Evolutionary conservation across 2,113 vertebrate species (phyloP), one percentile per base, ranked within the genome.

Genomic region (Bufo bufo): DNA sequence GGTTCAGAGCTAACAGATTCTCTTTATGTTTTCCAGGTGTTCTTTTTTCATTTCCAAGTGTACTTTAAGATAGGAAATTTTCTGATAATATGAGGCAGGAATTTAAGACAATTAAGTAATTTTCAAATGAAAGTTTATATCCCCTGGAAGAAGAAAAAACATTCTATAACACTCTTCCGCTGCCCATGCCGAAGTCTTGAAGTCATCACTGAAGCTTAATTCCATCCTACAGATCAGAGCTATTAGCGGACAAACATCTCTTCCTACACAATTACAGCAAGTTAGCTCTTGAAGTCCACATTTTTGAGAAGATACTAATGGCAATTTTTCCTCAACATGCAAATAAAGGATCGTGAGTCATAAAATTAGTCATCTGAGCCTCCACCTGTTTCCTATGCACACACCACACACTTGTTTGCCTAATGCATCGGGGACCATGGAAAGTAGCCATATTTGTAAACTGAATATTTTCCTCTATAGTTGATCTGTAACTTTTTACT

Each of bases 401-500:
- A 59, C 69, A 82, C 66, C 52, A 16, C 78, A 82, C 75, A 33
- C 78, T 49, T 49, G 43, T 78, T 78, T n/a, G 50, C 17, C 66
- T n/a, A n/a, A 52, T 69, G 52, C 52, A n/a, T 47, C 52, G 16
- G 45, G 33, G 33, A 78, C 58, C 78, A 47, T 74, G 74, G 74
- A 86, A 86, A 86, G 45, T 49, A 49, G 45, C 58, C 56, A 63
- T 20, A 63, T 84, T 54, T 54, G 8, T 16, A 6, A 65, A 23
- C 58, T 7, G 56, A 77, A 49, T 86, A 65, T 50, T 8, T 77
- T 87, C 66, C 89, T 89, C 78, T 89, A 93, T 90, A 90, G 90
- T 90, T 91, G 85, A 58, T 90, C 69, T 71, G 71, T 47, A 74
- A 74, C 71, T 74, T 74, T 74, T 87, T 91, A 91, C 79, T 82